These are phyloP conservation scores for Haemorhous mexicanus DNA, from an alignment of 2,113 vertebrate genomes.

Conservation along the genomic window DNA sequence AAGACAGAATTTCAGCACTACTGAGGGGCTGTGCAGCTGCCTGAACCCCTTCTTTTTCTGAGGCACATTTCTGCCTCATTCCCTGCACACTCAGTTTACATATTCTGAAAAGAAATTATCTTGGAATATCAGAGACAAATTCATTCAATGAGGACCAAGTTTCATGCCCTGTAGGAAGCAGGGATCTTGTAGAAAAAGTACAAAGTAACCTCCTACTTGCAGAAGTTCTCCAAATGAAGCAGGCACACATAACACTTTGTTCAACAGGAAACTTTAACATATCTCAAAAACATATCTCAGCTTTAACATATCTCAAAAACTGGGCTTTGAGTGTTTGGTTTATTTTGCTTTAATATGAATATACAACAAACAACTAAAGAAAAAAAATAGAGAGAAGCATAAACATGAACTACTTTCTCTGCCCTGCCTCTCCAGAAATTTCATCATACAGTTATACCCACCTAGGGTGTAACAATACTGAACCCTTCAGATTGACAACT, in stretches of 20 bases:
- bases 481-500: background rate
- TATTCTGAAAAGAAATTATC: background rate
- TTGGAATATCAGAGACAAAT: background rate
- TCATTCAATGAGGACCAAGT: background rate
- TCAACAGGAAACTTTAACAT: background rate
- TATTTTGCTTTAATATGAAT: background rate
- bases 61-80: background rate
- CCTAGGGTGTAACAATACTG: background rate
- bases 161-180: background rate
- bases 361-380: background rate
- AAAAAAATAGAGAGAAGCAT: background rate
- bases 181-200: background rate
- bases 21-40: background rate
- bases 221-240: background rate
- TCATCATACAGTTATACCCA: background rate
- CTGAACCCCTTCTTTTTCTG: background rate
- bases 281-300: no score
- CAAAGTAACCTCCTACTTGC: background rate
- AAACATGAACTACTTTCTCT: background rate
- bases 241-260: background rate
- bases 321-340: background rate
- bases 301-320: no score
- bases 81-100: background rate
- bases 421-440: background rate
- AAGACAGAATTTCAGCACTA: background rate